A percentile compares a stretch with the other conserved stretches of the same genome.
phyloP scores from a whole-genome alignment of 2,797 vertebrate species.

The Danio jaintianensis region DNA sequence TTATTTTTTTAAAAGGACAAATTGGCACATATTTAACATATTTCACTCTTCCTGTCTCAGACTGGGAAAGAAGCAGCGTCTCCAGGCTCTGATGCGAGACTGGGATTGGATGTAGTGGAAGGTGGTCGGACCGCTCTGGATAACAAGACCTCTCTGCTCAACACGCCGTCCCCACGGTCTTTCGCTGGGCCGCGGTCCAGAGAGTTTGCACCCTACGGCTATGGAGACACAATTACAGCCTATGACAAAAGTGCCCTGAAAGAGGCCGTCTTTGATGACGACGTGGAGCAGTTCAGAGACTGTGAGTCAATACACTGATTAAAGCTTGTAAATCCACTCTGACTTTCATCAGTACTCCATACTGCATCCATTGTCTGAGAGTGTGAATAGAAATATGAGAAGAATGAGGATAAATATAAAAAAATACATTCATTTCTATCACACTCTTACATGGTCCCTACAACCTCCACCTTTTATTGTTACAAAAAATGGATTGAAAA shows the following conservation, averaged over 20 bases:
- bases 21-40: not conserved
- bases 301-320: conserved; percentile 79
- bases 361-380: conserved; percentile 38
- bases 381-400: not conserved
- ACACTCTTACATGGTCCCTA: too few species aligned
- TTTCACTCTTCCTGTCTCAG: conserved; percentile 67
- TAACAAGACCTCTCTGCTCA: conserved; percentile 97
- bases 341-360: conserved; percentile 49
- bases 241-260: conserved; percentile 97
- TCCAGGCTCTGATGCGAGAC: conserved; percentile 83
- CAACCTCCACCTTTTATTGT: too few species aligned
- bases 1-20: not conserved
- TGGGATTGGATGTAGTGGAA: conserved; percentile 86
- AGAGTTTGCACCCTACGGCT: conserved; percentile 92
- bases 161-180: conserved; percentile 91
- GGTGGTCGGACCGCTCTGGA: conserved; percentile 92
- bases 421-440: not conserved
- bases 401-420: not conserved
- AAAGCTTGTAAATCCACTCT: conserved; percentile 10
- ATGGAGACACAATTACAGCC: conserved; percentile 87
- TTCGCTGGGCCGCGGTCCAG: conserved; percentile 89
- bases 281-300: conserved; percentile 96
- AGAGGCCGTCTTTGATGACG: conserved; percentile 96
- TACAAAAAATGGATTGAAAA: too few species aligned
- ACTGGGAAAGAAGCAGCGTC: conserved; percentile 87